Conservation (phyloP, 2,797 vertebrate species). For the Pitangus sulphuratus region DNA sequence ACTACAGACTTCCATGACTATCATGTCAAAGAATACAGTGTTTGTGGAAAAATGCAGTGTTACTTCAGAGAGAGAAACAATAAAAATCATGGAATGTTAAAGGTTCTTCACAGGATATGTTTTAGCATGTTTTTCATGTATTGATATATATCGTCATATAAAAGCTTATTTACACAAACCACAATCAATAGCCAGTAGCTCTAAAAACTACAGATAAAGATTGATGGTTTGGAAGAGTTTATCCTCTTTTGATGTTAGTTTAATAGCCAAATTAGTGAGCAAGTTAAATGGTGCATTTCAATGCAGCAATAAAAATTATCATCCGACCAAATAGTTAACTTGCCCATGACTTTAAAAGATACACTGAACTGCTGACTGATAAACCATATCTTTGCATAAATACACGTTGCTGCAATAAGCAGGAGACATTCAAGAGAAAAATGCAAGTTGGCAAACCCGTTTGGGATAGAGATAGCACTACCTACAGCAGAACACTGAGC, state of each 20-base stretch:
- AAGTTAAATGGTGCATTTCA: background rate
- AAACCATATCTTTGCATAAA: background rate
- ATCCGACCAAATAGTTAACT: background rate
- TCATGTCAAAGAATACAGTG: background rate
- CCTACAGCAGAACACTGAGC: background rate
- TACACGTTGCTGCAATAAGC: background rate
- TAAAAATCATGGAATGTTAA: background rate
- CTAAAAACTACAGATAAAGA: background rate
- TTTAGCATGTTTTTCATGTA: background rate
- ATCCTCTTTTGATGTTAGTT: background rate
- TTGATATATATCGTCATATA: background rate
- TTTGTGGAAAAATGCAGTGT: background rate
- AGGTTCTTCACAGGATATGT: background rate
- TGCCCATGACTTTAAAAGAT: background rate
- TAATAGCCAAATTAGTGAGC: background rate
- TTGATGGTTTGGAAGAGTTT: background rate
- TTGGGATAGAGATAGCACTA: background rate
- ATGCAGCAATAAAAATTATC: background rate
- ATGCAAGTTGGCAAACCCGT: background rate
- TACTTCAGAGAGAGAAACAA: background rate
- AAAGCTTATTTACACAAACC: background rate
- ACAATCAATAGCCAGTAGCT: background rate
- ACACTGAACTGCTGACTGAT: background rate
- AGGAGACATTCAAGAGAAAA: background rate
- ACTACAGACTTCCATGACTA: background rate